phyloP scores from a whole-genome alignment of 2,888 invertebrate species.

The Prionchulus punctatus region DNA sequence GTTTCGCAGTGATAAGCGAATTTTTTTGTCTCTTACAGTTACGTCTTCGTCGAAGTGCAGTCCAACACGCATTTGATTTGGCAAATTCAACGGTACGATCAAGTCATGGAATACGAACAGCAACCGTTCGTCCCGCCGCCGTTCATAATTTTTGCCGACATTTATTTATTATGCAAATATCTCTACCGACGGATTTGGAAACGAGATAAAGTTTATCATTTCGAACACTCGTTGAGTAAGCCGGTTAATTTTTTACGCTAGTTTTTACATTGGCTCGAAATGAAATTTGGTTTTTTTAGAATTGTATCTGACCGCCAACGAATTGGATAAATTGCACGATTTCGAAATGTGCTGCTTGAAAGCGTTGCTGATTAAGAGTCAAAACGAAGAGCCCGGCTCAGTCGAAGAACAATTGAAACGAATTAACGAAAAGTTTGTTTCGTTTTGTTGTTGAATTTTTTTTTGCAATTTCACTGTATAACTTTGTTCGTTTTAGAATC shows the following conservation, averaged over 20 bases:
- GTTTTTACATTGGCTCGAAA: background rate
- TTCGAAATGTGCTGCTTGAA: constrained; percentile 97
- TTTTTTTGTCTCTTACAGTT: constrained; percentile 26
- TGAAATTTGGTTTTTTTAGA: constrained; percentile 37
- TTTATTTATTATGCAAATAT: constrained; percentile 68
- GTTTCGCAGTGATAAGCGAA: background rate
- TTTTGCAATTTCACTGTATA: too few relatives aligned
- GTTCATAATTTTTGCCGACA: constrained; percentile 69
- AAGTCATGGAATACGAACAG: constrained; percentile 92
- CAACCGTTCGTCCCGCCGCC: constrained; percentile 92
- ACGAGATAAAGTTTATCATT: constrained; percentile 47
- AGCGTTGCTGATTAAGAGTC: constrained; percentile 72
- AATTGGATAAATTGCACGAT: constrained; percentile 81
- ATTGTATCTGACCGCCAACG: constrained; percentile 76
- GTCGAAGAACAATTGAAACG: constrained; percentile 36
- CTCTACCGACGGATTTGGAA: constrained; percentile 50
- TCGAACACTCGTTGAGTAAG: constrained; percentile 68
- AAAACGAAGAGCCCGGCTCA: constrained; percentile 37
- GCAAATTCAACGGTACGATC: constrained; percentile 94
- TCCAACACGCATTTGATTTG: constrained; percentile 90
- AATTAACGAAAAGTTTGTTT: constrained; percentile 36
- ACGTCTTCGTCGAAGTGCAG: constrained; percentile 56
- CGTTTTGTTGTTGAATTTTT: too few relatives aligned
- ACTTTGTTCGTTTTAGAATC: too few relatives aligned
- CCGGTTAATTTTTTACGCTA: background rate